Conservation (phyloP, 2,888 invertebrate genomes). For the Nomada fabriciana region DNA sequence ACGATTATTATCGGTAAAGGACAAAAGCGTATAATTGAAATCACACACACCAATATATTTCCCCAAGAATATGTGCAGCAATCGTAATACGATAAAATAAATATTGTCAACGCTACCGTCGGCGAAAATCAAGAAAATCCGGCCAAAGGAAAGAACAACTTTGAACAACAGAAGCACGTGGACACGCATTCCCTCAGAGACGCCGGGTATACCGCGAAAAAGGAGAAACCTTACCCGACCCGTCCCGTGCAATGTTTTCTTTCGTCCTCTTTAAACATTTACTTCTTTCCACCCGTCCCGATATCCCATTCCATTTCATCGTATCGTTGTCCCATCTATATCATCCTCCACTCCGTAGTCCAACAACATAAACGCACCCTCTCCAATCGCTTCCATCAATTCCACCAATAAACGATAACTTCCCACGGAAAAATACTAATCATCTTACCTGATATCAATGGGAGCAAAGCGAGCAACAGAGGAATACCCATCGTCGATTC, state of each 20-base stretch:
- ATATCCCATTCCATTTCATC: not conserved
- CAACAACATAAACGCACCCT: not conserved
- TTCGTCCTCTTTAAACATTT: conserved; percentile 12
- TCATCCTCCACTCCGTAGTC: not conserved
- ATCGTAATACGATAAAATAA: too few species aligned
- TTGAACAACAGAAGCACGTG: not conserved
- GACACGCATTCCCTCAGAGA: not conserved
- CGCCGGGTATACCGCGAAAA: not conserved
- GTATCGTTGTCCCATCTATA: not conserved
- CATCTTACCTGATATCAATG: conserved; percentile 55
- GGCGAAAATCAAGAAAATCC: not conserved
- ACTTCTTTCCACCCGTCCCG: not conserved
- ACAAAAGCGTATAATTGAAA: too few species aligned
- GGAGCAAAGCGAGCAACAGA: conserved; percentile 58
- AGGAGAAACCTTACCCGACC: not conserved
- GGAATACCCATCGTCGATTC: conserved; percentile 51
- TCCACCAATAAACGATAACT: not conserved
- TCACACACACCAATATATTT: too few species aligned
- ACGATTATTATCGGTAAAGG: too few species aligned
- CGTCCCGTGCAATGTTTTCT: not conserved
- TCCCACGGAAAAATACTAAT: not conserved
- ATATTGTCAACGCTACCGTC: too few species aligned
- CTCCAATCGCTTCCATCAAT: not conserved
- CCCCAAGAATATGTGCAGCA: too few species aligned
- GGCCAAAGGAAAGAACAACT: not conserved